Evolutionary conservation across 2,113 vertebrate species (phyloP).

Genomic region (Urocitellus parryii): DNA sequence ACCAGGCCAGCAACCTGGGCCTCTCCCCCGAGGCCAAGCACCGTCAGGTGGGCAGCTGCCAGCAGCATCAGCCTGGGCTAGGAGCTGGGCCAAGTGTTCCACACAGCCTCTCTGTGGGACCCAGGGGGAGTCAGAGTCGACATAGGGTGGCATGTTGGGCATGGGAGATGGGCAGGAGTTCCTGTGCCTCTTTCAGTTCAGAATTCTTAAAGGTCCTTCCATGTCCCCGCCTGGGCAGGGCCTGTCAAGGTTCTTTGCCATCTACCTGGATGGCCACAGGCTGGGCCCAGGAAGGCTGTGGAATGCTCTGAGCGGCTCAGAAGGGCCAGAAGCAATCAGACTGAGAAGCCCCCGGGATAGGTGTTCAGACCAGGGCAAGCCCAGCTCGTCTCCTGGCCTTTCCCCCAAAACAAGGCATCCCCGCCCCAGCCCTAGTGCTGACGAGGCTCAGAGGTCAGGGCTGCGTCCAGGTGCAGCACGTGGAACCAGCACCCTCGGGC

Average conservation of each 20-base stretch:
- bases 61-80: too few relatives aligned
- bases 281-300: neutral
- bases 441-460: too few relatives aligned
- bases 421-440: neutral
- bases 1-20: neutral
- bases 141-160: neutral
- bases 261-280: neutral
- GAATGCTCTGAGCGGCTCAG: neutral
- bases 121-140: neutral
- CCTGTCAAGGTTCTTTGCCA: accelerated
- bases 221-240: accelerated
- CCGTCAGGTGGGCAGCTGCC: neutral
- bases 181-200: neutral
- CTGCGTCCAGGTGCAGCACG: neutral
- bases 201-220: neutral
- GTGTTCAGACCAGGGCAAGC: neutral
- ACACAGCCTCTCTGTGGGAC: neutral
- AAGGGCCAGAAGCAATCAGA: neutral
- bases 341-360: neutral
- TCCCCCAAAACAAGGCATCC: neutral
- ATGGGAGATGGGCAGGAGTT: neutral
- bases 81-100: accelerated
- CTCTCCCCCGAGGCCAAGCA: neutral
- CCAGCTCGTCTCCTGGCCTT: too few relatives aligned
- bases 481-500: too few relatives aligned